phyloP scores from a whole-genome alignment of 2,888 invertebrate genomes.

The Phengaris alcon region DNA sequence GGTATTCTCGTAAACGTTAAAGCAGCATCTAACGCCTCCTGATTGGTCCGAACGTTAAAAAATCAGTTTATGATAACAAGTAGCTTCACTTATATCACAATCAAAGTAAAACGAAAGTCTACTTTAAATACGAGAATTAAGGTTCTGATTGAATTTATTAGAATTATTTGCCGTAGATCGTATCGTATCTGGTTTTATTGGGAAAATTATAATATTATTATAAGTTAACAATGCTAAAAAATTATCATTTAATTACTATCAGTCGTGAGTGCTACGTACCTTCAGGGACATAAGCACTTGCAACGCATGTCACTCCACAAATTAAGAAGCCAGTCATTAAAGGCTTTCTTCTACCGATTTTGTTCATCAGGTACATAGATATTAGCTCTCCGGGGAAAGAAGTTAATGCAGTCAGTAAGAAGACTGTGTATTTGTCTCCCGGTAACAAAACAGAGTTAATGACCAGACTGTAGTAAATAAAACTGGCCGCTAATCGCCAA shows the following conservation, averaged over 20 bases:
- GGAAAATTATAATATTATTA: too few species aligned
- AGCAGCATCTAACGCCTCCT: too few species aligned
- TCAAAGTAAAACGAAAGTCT: too few species aligned
- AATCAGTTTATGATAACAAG: too few species aligned
- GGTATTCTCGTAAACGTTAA: too few species aligned
- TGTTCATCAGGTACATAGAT: conserved; percentile 61
- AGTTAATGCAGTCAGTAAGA: conserved; percentile 59
- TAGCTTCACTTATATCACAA: too few species aligned
- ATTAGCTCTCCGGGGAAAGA: conserved; percentile 66
- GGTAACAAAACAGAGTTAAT: conserved; percentile 64
- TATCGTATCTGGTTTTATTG: too few species aligned
- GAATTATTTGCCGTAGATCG: too few species aligned
- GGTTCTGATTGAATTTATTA: too few species aligned
- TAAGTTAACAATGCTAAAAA: neutral
- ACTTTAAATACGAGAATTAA: too few species aligned
- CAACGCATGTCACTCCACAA: conserved; percentile 53
- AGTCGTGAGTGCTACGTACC: conserved; percentile 48
- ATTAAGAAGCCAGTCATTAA: conserved; percentile 52
- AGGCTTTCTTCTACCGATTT: conserved; percentile 57
- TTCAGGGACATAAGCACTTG: conserved; percentile 52
- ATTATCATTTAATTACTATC: neutral
- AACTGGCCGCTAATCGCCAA: conserved; percentile 56
- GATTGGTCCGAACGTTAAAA: too few species aligned
- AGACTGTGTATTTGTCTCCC: conserved; percentile 64
- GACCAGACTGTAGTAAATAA: conserved; percentile 65